Conservation (phyloP, 2,113 vertebrate genomes). For the Sula dactylatra region DNA sequence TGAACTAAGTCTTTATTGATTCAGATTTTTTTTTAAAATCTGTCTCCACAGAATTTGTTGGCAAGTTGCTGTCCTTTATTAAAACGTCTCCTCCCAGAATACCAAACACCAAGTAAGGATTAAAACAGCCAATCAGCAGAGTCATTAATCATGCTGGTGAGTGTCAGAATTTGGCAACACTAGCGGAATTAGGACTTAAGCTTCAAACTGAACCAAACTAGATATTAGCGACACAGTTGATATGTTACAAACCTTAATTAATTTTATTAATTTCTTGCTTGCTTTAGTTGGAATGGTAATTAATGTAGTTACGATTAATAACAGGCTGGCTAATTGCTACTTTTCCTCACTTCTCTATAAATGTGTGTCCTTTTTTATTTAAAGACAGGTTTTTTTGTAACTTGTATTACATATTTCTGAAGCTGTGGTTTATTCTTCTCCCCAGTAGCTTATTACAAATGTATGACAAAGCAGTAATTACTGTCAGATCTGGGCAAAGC, state of each 20-base stretch:
- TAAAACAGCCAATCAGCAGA: background rate
- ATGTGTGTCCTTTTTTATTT: background rate
- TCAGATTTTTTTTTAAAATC: background rate
- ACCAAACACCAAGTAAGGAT: background rate
- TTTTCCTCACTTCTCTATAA: background rate
- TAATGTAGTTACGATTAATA: background rate
- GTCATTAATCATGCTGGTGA: background rate
- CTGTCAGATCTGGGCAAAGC: background rate
- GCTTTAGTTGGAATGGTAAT: background rate
- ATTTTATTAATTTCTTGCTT: conserved; percentile 18
- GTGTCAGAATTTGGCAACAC: background rate
- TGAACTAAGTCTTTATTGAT: background rate
- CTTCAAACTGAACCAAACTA: background rate
- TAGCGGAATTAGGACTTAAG: background rate
- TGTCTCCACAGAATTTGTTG: background rate
- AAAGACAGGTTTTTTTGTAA: background rate
- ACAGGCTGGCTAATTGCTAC: background rate
- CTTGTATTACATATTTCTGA: background rate
- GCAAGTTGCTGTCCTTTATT: background rate
- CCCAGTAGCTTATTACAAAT: background rate
- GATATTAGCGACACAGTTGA: background rate
- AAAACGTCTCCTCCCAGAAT: background rate
- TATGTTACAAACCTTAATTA: background rate
- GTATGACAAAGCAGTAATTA: background rate
- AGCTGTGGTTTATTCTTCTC: background rate